These are phyloP conservation scores for Drosophila percnosoma DNA, from an alignment of 2,888 invertebrate genomes.

Conservation along the genomic window DNA sequence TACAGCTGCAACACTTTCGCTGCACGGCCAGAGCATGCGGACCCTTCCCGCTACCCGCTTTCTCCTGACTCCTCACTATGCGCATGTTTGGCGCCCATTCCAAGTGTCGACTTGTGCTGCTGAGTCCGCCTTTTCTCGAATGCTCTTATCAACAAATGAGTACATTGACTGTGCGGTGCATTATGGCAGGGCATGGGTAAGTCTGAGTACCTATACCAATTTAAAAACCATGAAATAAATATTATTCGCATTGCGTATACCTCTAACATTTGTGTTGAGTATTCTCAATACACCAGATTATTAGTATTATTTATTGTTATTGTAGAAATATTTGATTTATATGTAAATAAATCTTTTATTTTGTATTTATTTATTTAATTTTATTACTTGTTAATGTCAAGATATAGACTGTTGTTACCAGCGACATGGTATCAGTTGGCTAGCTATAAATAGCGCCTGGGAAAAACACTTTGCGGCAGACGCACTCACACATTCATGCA, in stretches of 20 bases:
- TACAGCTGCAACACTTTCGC: constrained; percentile 66
- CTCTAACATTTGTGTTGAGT: not conserved
- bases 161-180: not conserved
- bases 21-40: constrained; percentile 59
- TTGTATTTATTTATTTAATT: not conserved
- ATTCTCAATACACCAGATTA: not conserved
- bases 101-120: constrained; percentile 39
- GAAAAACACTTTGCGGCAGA: constrained; percentile 79
- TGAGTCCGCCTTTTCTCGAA: constrained; percentile 42
- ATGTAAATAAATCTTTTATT: not conserved
- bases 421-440: constrained; percentile 24
- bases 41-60: constrained; percentile 11
- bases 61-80: constrained; percentile 7
- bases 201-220: not conserved
- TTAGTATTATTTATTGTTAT: not conserved
- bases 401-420: constrained; percentile 25
- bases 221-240: not conserved
- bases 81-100: constrained; percentile 64
- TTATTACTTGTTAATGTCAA: constrained; percentile 15
- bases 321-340: not conserved
- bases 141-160: constrained; percentile 1
- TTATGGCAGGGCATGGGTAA: not conserved
- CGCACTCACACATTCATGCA: constrained; percentile 16
- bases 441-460: constrained; percentile 80
- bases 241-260: not conserved